These are phyloP conservation scores for Aythya baeri DNA, from an alignment of 2,113 vertebrate genomes.

Conservation along the genomic window DNA sequence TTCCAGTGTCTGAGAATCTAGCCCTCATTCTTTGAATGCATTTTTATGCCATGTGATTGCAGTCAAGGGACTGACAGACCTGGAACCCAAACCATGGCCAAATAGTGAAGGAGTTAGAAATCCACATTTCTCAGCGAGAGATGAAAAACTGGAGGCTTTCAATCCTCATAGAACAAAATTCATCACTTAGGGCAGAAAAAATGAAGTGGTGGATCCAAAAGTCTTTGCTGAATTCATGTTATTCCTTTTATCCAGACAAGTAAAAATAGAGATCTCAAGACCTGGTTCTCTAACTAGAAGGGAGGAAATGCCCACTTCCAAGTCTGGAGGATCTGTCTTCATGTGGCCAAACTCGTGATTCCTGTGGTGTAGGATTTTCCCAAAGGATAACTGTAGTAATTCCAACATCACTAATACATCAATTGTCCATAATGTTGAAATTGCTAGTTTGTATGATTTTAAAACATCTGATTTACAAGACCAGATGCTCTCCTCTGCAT, in stretches of 20 bases:
- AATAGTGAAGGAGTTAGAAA: background rate
- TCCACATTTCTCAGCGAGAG: background rate
- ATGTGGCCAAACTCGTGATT: background rate
- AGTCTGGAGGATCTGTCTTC: background rate
- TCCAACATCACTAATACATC: background rate
- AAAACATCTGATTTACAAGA: background rate
- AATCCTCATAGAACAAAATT: accelerated
- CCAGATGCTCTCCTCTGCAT: background rate
- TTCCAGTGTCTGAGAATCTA: slow-evolving; percentile 16
- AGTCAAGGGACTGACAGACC: background rate
- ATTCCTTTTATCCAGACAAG: background rate
- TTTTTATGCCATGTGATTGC: background rate
- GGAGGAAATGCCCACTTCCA: background rate
- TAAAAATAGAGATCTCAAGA: background rate
- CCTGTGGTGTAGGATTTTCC: background rate
- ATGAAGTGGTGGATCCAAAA: background rate
- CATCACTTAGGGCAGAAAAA: background rate
- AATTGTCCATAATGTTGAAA: background rate
- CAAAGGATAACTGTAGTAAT: background rate
- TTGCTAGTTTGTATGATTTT: background rate
- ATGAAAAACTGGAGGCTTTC: background rate
- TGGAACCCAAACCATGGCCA: background rate
- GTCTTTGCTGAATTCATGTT: background rate
- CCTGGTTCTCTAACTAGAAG: background rate
- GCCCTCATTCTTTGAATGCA: slow-evolving; percentile 7